Evolutionary conservation across 2,113 vertebrate genomes (phyloP).

Genomic region (Spilogale gracilis): DNA sequence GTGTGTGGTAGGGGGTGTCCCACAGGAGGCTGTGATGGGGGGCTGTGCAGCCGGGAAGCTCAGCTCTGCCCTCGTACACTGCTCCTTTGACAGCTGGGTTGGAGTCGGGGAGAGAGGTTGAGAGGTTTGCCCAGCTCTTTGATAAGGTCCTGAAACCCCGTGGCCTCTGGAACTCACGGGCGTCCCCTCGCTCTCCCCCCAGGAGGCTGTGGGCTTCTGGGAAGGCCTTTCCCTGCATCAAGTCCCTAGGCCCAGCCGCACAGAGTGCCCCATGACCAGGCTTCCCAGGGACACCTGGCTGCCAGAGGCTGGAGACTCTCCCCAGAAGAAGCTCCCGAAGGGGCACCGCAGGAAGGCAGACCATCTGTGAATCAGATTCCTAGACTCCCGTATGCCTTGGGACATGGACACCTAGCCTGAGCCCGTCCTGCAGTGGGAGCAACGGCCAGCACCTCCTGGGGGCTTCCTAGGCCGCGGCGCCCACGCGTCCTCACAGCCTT

Average conservation of each 20-base stretch:
- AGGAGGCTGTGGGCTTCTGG: not conserved
- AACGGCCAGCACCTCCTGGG: too few species aligned
- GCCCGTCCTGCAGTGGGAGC: not conserved
- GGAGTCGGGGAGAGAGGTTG: not conserved
- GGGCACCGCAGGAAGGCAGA: rapidly evolving
- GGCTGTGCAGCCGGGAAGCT: not conserved
- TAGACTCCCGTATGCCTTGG: too few species aligned
- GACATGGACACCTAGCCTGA: not conserved
- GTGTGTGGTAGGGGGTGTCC: rapidly evolving
- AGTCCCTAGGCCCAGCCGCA: not conserved
- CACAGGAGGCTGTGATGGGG: not conserved
- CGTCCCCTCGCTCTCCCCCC: rapidly evolving
- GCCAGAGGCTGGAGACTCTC: not conserved
- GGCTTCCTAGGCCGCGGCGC: rapidly evolving
- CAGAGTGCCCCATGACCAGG: too few species aligned
- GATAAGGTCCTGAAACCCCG: not conserved
- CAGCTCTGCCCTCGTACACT: rapidly evolving
- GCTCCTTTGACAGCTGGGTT: not conserved
- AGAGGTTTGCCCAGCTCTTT: not conserved
- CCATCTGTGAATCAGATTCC: not conserved
- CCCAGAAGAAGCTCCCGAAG: not conserved
- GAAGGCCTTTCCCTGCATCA: not conserved
- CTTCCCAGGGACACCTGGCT: not conserved
- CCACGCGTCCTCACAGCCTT: rapidly evolving
- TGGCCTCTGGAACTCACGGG: not conserved